Evolutionary conservation across 2,797 vertebrate species (phyloP), one percentile per base, ranked within the genome.

Genomic region (Streptopelia turtur): DNA sequence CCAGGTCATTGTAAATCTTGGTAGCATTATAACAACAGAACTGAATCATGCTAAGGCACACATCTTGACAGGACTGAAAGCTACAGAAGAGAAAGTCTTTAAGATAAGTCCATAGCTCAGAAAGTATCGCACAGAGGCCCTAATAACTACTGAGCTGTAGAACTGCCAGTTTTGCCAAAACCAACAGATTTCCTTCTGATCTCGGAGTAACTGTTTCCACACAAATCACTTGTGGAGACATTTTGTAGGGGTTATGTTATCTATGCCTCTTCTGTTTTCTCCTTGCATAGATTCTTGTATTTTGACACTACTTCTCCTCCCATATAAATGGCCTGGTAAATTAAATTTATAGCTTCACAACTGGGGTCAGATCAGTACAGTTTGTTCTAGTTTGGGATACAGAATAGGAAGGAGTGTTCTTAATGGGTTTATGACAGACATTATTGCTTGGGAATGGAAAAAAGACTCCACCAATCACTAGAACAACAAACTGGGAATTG

Each of bases 201-300:
- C 82, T 94, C 79, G 79, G 76, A 90, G 87, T 72, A 91, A 95
- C 94, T 86, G 76, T 87, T 96, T 96, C 94, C 89, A 96, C 92
- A 95, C 93, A 97, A 95, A 95, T 96, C 93, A 96, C 72, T 90
- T 59, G 52, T 39, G 83, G 72, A 95, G 82, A 93, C 79, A 89
- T 95, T 95, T 96, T 89, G 94, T 69, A 90, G 72, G 60, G 89
- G 83, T 94, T 95, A 83, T 92, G 93, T 72, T 97, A 94, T 95
- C 93, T 93, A 74, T 96, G 90, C 90, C 63, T 95, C 94, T 91
- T 96, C 95, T 97, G 95, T 96, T 94, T 94, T 94, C 94, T 94
- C 25, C 84, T 91, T 60, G 35, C 92, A 90, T 66, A 92, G 93
- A 91, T 92, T 92, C 79, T 79, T 94, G 79, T 75, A 88, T 95